Percentiles rank a stretch among this genome's conserved stretches.
These are phyloP conservation scores for Enteromius fasciolatus DNA, from an alignment of 2,797 vertebrate species.

Conservation along the genomic window DNA sequence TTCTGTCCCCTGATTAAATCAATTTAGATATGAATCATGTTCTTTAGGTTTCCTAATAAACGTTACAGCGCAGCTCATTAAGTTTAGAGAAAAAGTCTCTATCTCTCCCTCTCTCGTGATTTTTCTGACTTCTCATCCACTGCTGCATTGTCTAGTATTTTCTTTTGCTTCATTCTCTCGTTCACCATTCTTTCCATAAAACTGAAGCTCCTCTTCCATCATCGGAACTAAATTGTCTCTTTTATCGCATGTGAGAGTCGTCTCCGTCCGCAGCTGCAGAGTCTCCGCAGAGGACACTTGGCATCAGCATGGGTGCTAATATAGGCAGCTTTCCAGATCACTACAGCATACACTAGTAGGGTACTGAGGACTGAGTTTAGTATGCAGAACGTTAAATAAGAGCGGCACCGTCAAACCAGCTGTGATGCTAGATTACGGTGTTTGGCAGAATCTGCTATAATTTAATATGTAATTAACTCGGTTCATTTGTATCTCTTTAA, in stretches of 20 bases:
- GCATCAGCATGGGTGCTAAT: constrained; percentile 12
- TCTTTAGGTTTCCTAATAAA: not conserved
- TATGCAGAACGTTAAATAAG: not conserved
- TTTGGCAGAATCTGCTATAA: not conserved
- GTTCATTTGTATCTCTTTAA: not conserved
- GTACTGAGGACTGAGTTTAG: constrained; percentile 2
- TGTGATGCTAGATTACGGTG: not conserved
- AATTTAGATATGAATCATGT: not conserved
- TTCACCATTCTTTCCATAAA: not conserved
- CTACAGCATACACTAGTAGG: constrained; percentile 28
- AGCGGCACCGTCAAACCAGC: not conserved
- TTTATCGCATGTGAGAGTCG: constrained; percentile 17
- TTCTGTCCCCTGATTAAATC: not conserved
- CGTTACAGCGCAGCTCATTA: not conserved
- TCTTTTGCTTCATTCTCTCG: not conserved
- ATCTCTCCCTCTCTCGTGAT: not conserved
- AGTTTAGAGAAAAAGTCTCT: not conserved
- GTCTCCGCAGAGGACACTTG: constrained; percentile 40
- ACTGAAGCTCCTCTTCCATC: not conserved
- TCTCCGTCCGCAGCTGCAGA: constrained; percentile 57
- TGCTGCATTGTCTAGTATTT: constrained; percentile 7
- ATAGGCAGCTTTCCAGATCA: constrained; percentile 34
- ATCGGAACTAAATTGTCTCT: not conserved
- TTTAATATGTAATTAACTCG: not conserved
- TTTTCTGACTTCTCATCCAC: constrained; percentile 52